These are phyloP conservation scores for Montipora foliosa DNA, from an alignment of 64 coral and sea anemone species.

Conservation along the genomic window DNA sequence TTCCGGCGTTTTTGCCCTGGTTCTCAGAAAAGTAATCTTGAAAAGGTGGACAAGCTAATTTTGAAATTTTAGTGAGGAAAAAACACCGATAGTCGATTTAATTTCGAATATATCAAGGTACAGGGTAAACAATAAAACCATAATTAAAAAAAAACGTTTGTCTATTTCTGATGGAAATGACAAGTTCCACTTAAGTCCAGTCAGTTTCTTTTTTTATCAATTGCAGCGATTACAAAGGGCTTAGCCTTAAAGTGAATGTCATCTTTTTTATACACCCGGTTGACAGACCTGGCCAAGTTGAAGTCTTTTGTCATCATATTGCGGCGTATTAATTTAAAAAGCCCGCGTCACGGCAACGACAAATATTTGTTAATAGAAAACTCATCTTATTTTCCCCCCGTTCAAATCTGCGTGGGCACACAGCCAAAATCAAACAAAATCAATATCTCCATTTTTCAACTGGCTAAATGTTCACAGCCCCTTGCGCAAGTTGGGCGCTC, in stretches of 20 bases:
- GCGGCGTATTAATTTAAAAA: no score
- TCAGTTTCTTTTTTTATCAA: not conserved
- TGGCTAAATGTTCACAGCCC: not conserved
- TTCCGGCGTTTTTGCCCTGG: no score
- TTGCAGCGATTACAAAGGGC: not conserved
- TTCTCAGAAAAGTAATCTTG: no score
- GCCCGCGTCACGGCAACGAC: no score
- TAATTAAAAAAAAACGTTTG: not conserved
- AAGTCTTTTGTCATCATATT: not conserved
- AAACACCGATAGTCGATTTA: not conserved
- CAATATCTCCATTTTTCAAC: not conserved
- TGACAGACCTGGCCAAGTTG: not conserved
- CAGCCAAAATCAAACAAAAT: not conserved
- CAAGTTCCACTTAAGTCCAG: not conserved
- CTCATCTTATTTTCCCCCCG: not conserved
- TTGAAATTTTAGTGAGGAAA: no score
- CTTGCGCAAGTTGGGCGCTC: not conserved
- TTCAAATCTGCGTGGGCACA: conserved; percentile 31
- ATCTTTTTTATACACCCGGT: not conserved
- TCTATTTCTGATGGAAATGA: not conserved
- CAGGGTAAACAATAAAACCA: not conserved
- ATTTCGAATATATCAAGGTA: not conserved
- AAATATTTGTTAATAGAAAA: conserved; percentile 38
- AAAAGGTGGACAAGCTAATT: no score
- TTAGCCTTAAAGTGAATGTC: not conserved